Base-by-base conservation (phyloP, 2,888 invertebrate species). In the Parasteatoda lunata region DNA sequence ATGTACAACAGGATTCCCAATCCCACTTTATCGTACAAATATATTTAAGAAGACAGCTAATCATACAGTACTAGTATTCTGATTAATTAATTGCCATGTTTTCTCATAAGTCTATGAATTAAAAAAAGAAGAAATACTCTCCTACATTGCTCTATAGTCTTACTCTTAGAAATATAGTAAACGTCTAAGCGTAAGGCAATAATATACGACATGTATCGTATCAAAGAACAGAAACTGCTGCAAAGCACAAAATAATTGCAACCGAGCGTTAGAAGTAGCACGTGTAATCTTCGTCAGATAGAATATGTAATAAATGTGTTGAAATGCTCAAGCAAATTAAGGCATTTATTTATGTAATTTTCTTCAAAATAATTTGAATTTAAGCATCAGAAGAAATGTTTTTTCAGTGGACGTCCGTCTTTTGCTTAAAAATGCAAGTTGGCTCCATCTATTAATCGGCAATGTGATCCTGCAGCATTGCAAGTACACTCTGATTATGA, bases 171-270 rank as follows among this genome's bases (percentile, higher is more conserved):
- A 84, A 79, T 79, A 84, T 79, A 68, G 59, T 79, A 80, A 85
- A 85, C 76, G 80, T 85, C 80, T 85, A 85, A 76, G 80, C 80
- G 80, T 80, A 85, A 84, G 85, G 85, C 80, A 85, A 70, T 80
- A 77, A 80, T 71, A 80, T 80, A 80, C 80, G 85, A 80, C 77
- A 80, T 76, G 71, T 70, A 77, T 85, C 80, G 85, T 72, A 77
- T 77, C 54, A 70, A 68, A 77, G 15, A 80, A 77, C 77, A 65
- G 71, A 84, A 85, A 75, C 51, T 65, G 85, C 80, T 80, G 80
- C 79, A 79, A 85, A 85, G 84, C 75, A 79, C 54, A 64, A 79
- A 85, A 79, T 70, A 80, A 52, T 71, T 30, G 71, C 71, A 80
- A 85, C 66, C 49, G 5, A 80, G 77, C 69, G 68, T 66, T 64